A percentile compares a stretch with the other conserved stretches of the same genome.
Conservation (phyloP, 2,888 invertebrate species). For the Pachydiplax longipennis region DNA sequence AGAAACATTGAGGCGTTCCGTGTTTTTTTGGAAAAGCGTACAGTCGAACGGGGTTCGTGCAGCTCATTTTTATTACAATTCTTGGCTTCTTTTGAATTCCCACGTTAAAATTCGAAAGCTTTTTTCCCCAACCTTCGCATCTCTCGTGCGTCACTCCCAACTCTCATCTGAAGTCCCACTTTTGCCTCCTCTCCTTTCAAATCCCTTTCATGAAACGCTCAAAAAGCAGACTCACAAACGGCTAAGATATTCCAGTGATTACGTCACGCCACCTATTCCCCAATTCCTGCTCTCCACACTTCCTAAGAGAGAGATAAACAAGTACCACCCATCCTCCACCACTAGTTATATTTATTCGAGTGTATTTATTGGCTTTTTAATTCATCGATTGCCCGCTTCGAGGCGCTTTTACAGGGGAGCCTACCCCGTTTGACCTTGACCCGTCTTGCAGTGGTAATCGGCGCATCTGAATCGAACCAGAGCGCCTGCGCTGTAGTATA, state of each 20-base stretch:
- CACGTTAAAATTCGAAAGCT: no score
- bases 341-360: neutral
- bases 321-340: neutral
- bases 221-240: neutral
- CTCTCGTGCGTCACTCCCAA: neutral
- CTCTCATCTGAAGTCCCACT: neutral
- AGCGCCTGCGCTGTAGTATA: neutral
- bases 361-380: neutral
- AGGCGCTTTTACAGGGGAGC: neutral
- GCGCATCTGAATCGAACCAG: neutral
- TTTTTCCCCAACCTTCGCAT: neutral
- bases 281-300: neutral
- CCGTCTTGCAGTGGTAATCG: neutral
- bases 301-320: neutral
- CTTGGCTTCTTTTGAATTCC: no score
- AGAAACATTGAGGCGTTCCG: no score
- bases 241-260: neutral
- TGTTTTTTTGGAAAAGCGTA: no score
- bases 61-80: no score
- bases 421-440: neutral
- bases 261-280: neutral
- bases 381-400: neutral
- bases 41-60: no score
- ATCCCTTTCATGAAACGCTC: neutral
- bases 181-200: neutral